phyloP scores from a whole-genome alignment of 1,140 invertebrate genomes.

The Brachionus rotundiformis region DNA sequence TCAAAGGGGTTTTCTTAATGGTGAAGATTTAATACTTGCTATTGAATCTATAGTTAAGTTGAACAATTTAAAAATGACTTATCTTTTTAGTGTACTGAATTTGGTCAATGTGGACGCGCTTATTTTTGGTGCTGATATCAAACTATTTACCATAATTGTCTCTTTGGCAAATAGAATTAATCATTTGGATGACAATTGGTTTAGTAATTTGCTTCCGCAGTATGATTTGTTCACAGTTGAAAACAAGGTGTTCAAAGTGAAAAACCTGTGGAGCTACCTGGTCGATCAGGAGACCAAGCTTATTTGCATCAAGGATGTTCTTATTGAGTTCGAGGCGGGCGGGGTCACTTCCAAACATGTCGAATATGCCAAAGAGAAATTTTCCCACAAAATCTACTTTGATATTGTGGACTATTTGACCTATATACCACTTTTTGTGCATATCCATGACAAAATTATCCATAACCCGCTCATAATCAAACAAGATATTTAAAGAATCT shows the following conservation, averaged over 20 bases:
- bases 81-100: slow-evolving; percentile 48
- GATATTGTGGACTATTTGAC: slow-evolving; percentile 42
- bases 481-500: slow-evolving; percentile 33
- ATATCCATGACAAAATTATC: slow-evolving; percentile 50
- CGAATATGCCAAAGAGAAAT: slow-evolving; percentile 44
- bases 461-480: slow-evolving; percentile 16
- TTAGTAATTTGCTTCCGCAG: slow-evolving; percentile 29
- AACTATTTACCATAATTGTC: slow-evolving; percentile 34
- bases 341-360: slow-evolving; percentile 49
- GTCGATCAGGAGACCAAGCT: slow-evolving; percentile 29
- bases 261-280: slow-evolving; percentile 27
- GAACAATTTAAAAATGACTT: slow-evolving; percentile 42
- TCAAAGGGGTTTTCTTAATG: neutral
- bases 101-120: slow-evolving; percentile 23
- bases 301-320: slow-evolving; percentile 30
- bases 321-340: slow-evolving; percentile 46
- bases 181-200: slow-evolving; percentile 46
- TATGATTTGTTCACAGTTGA: slow-evolving; percentile 42
- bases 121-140: slow-evolving; percentile 15
- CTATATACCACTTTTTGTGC: slow-evolving; percentile 47
- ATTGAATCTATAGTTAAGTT: slow-evolving; percentile 22
- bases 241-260: slow-evolving; percentile 45
- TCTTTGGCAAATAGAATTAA: slow-evolving; percentile 29
- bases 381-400: slow-evolving; percentile 28
- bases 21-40: slow-evolving; percentile 7